Evolutionary conservation across 2,888 invertebrate genomes (phyloP), one percentile per base, ranked within the genome.

Genomic region (Apamea crenata): DNA sequence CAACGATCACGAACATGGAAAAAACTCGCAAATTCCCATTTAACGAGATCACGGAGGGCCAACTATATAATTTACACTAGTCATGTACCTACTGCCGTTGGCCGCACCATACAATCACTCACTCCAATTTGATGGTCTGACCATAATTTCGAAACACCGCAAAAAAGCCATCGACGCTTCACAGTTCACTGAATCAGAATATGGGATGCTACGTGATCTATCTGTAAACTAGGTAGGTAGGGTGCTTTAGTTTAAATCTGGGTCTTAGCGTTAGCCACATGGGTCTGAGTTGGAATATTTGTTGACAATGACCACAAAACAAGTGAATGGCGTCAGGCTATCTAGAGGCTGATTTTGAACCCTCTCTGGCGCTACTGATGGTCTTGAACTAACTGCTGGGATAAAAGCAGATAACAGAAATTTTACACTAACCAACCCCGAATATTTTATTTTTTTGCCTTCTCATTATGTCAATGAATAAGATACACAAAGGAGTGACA

Each of bases 91-190:
- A 78, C 61, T 40, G 53, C 40, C 61, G 32, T 61, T 67, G 32
- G 63, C 61, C 29, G 63, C n/a, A 53, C 73, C 67, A 47, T 76
- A 77, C 83, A 81, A 88, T 81, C 84, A 88, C 66, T 74, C 77
- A 75, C 66, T 79, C 71, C 69, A 82, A 89, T 87, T 82, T 87
- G 63, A 81, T 79, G 66, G 56, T 61, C 76, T 65, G 29, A 72
- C 77, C 75, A 89, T 79, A 80, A 88, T 88, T 88, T 81, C 61
- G 77, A 75, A 87, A 78, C 32, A 78, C 81, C 88, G 77, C 85
- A 88, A 87, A 86, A 88, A 87, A 75, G 32, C 44, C 25, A 66
- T 83, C 6, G 63, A 56, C 67, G 56, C 77, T 79, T 84, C 75
- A 87, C 74, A 68, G 71, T 76, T 80, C 74, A 80, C 21, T 87